Percentiles rank a stretch among this genome's conserved stretches.
These are phyloP conservation scores for Orchesellides sinensis DNA, from an alignment of 2,888 invertebrate genomes.

Conservation along the genomic window DNA sequence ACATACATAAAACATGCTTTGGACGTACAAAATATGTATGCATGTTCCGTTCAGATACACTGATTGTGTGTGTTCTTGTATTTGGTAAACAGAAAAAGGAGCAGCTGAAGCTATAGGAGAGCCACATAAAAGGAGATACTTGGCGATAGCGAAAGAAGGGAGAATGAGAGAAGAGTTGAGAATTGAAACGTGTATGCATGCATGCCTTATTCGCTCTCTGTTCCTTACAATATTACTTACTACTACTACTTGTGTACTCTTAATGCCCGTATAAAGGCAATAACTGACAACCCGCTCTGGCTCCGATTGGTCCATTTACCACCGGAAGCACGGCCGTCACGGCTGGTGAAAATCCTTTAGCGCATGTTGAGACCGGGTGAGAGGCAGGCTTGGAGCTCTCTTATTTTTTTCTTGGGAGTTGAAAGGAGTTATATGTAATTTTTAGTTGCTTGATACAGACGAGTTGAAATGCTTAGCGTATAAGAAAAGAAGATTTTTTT, in stretches of 20 bases:
- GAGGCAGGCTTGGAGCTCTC: slow-evolving; percentile 63
- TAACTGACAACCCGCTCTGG: slow-evolving; percentile 71
- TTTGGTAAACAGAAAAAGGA: not conserved
- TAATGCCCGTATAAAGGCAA: slow-evolving; percentile 58
- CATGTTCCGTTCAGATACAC: too few relatives aligned
- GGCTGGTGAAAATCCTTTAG: slow-evolving; percentile 72
- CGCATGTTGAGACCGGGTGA: slow-evolving; percentile 71
- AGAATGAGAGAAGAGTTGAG: not conserved
- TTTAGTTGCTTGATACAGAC: slow-evolving; percentile 48
- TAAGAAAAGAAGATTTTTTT: not conserved
- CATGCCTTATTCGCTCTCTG: not conserved
- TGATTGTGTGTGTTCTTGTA: not conserved
- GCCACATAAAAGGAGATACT: not conserved
- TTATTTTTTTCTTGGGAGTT: not conserved
- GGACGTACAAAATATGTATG: too few relatives aligned
- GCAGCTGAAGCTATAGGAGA: not conserved
- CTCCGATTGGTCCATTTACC: slow-evolving; percentile 70
- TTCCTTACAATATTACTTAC: slow-evolving; percentile 23
- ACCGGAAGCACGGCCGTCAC: slow-evolving; percentile 74
- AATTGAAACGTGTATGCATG: slow-evolving; percentile 1
- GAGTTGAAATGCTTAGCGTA: not conserved
- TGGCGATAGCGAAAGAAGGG: too few relatives aligned
- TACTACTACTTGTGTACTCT: slow-evolving; percentile 15
- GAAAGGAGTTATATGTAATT: slow-evolving; percentile 44
- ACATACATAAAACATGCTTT: too few relatives aligned